A percentile compares a stretch with the other conserved stretches of the same genome.
Conservation (phyloP, 2,888 invertebrate species). For the Phanerotoma sp. region DNA sequence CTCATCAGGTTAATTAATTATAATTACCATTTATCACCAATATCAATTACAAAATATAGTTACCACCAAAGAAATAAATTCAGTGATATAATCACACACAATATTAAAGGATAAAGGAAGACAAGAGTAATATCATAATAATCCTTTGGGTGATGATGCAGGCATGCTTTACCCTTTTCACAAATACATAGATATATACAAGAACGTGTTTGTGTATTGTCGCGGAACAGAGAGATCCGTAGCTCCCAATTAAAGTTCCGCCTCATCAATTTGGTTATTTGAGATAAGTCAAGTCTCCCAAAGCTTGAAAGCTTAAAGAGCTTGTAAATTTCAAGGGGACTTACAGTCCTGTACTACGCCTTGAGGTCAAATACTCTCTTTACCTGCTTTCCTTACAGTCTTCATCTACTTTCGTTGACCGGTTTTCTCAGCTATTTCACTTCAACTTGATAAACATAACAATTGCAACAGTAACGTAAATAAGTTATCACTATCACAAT, state of each 20-base stretch:
- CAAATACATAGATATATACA: background rate
- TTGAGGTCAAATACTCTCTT: conserved; percentile 1
- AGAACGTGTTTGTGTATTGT: conserved; percentile 13
- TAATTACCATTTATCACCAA: no score
- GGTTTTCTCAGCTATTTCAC: no score
- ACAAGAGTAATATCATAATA: conserved; percentile 9
- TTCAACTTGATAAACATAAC: no score
- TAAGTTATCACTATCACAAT: no score
- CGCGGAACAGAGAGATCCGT: conserved; percentile 10
- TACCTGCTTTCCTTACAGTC: conserved; percentile 17
- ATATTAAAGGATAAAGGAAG: conserved; percentile 3
- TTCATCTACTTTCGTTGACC: no score
- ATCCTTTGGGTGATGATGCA: conserved; percentile 3
- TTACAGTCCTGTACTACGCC: conserved; percentile 11
- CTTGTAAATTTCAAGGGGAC: conserved; percentile 36
- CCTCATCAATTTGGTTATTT: conserved; percentile 41
- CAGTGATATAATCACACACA: background rate
- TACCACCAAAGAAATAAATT: background rate
- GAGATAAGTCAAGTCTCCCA: conserved; percentile 37
- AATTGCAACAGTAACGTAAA: no score
- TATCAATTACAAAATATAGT: background rate
- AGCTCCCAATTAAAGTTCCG: conserved; percentile 39
- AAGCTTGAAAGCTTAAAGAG: conserved; percentile 34
- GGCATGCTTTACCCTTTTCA: conserved; percentile 4
- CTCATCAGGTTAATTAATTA: background rate